These are phyloP conservation scores for Cricetomys ansorgei DNA, from an alignment of 2,113 vertebrate genomes.

Conservation along the genomic window DNA sequence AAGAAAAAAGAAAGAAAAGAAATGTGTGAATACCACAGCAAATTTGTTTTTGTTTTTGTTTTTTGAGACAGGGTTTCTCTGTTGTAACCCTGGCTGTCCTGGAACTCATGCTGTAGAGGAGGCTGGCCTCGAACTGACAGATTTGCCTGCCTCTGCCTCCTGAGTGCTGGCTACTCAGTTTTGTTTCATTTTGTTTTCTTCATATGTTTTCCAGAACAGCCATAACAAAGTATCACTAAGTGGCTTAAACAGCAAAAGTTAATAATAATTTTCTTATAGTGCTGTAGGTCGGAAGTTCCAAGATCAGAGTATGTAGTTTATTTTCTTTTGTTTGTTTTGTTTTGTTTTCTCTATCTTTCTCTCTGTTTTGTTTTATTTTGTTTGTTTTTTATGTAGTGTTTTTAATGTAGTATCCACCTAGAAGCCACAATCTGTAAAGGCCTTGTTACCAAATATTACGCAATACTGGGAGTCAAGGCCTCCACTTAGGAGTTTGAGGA, in stretches of 20 bases:
- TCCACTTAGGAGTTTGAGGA: neutral
- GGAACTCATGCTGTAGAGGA: too few species aligned
- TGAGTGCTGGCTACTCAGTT: too few species aligned
- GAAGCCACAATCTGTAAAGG: neutral
- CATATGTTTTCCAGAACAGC: neutral
- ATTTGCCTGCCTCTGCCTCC: too few species aligned
- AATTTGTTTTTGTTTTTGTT: too few species aligned
- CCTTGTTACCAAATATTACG: neutral
- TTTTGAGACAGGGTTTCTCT: too few species aligned
- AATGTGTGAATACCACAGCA: too few species aligned
- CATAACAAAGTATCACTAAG: neutral
- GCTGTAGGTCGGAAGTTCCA: neutral
- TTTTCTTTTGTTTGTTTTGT: neutral
- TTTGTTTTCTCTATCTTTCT: neutral
- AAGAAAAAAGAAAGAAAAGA: too few species aligned
- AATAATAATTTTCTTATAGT: neutral
- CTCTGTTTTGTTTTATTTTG: neutral
- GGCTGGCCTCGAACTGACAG: too few species aligned
- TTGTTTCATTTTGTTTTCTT: too few species aligned
- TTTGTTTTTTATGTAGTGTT: neutral
- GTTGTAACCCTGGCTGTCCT: too few species aligned
- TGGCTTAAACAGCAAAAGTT: neutral
- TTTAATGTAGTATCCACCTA: neutral
- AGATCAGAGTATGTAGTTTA: neutral
- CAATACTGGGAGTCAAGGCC: neutral